Base-by-base conservation (phyloP, 2,888 invertebrate genomes). In the Agonum fuliginosum region DNA sequence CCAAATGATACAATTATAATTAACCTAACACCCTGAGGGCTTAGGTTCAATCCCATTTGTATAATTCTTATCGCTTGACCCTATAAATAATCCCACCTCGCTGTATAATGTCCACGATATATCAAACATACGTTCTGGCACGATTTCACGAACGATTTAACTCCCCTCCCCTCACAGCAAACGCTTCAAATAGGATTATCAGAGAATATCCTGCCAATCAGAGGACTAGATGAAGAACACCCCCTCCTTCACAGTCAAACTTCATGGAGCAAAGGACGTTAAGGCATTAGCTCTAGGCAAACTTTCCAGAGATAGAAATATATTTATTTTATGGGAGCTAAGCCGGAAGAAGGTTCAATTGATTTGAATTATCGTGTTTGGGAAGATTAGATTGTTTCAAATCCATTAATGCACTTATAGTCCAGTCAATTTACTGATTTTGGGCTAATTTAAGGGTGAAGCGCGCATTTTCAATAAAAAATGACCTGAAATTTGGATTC, bases 61-160 rank as follows among this genome's bases (percentile, higher is more conserved):
- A 12, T 37, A 37, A 37, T 37, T 37, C 37, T 37, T 37, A 37
- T 37, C 37, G 1, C 1, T 37, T 51, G 51, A 51, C 51, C 22
- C 51, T 24, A 51, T 51, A 19, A 30, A 30, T 30, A 30, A 10
- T 3, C 2, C 37, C 37, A 34, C 8, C n/a, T 10, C 37, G 3
- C n/a, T 12, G n/a, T 37, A 37, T 37, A 37, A 37, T 37, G 37
- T 37, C n/a, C 12, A 10, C 37, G 37, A 54, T 54, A 22, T 54
- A 54, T 54, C 54, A 54, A n/a, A 34, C 37, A 10, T 67, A 37
- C 22, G 41, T 54, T 46, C 69, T 19, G 20, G 17, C 46, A 24
- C 41, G 43, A 69, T 69, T 69, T 69, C 69, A 69, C 69, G 69
- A 46, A 43, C 69, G 69, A 69, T 69, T 69, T 69, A 43, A 41